These are phyloP conservation scores for Drosophila parthenogenetica DNA, from an alignment of 2,888 invertebrate species.

Conservation along the genomic window DNA sequence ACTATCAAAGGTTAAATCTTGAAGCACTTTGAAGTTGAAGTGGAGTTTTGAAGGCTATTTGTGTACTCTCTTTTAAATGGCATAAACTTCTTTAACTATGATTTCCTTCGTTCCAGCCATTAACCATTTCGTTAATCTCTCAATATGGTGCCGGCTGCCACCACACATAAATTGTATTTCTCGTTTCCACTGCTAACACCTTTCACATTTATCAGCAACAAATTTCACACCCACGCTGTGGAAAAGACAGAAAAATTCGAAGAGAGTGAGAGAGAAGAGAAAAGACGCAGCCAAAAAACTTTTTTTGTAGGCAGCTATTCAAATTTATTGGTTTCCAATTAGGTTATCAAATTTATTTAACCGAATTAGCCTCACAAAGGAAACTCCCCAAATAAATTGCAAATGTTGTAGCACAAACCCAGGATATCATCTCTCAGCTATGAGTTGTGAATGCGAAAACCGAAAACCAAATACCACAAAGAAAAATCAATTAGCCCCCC, in stretches of 20 bases:
- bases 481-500: constrained; percentile 62
- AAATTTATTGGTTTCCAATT: constrained; percentile 79
- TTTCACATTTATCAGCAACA: constrained; percentile 34
- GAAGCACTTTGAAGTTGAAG: too few relatives aligned
- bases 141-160: background rate
- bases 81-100: background rate
- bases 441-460: constrained; percentile 42
- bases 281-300: constrained; percentile 42
- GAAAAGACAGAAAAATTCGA: too few relatives aligned
- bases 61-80: too few relatives aligned
- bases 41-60: too few relatives aligned
- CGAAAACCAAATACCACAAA: constrained; percentile 11
- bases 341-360: constrained; percentile 74
- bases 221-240: constrained; percentile 32
- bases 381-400: constrained; percentile 59
- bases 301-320: constrained; percentile 41
- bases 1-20: too few relatives aligned
- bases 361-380: constrained; percentile 59
- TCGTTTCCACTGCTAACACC: constrained; percentile 31
- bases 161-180: background rate
- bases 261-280: background rate
- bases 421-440: constrained; percentile 44
- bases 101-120: background rate
- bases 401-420: constrained; percentile 20
- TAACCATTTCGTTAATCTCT: background rate